These are phyloP conservation scores for Oreotrochilus melanogaster DNA, from an alignment of 2,113 vertebrate species.

Conservation along the genomic window DNA sequence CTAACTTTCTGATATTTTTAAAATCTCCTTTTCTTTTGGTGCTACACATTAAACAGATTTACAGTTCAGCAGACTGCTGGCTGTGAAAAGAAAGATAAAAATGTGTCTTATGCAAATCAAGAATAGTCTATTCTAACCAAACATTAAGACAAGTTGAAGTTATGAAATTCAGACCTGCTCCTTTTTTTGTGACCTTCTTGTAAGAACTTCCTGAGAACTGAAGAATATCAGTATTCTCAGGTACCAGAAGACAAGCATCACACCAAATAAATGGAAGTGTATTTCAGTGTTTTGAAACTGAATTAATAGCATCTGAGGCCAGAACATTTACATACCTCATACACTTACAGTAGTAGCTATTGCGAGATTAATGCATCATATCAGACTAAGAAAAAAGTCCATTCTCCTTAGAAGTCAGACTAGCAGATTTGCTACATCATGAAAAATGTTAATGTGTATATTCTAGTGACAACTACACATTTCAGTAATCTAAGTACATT, in stretches of 20 bases:
- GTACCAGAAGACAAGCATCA: not conserved
- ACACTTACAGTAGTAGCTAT: fast-evolving
- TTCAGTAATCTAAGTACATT: not conserved
- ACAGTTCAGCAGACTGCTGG: not conserved
- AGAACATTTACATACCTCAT: not conserved
- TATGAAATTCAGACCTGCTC: not conserved
- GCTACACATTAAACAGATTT: not conserved
- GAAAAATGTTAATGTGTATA: not conserved
- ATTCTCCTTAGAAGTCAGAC: not conserved
- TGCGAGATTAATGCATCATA: not conserved
- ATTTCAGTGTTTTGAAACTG: not conserved
- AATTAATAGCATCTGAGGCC: not conserved
- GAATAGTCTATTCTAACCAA: not conserved
- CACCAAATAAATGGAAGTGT: not conserved
- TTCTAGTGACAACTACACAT: not conserved
- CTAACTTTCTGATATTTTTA: not conserved
- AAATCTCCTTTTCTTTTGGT: not conserved
- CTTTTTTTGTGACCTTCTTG: not conserved
- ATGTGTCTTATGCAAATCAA: not conserved
- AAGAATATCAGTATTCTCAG: not conserved
- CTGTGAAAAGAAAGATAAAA: not conserved
- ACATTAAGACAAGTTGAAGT: not conserved
- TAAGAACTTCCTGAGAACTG: not conserved
- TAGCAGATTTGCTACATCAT: not conserved
- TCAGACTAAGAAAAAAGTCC: not conserved